These are phyloP conservation scores for Silvanus unidentatus DNA, from an alignment of 2,888 invertebrate genomes.

Conservation along the genomic window DNA sequence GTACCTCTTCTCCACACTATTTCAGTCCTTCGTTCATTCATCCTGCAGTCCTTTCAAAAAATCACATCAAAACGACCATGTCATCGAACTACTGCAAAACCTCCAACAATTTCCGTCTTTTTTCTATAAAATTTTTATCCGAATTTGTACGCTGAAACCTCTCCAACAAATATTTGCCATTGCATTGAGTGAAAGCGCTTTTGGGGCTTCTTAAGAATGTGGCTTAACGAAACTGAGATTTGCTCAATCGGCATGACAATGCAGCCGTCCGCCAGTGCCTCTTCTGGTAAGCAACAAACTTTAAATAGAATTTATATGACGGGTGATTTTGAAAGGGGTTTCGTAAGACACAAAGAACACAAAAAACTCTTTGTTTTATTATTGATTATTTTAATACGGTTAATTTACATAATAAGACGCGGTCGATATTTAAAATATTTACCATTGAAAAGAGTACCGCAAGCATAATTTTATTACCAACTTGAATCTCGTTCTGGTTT, in stretches of 20 bases:
- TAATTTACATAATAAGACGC: background rate
- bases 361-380: background rate
- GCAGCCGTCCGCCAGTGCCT: constrained; percentile 64
- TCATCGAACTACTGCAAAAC: background rate
- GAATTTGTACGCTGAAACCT: constrained; percentile 1
- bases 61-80: constrained; percentile 2
- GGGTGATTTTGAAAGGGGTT: background rate
- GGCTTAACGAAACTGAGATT: constrained; percentile 70
- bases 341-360: constrained; percentile 1
- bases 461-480: too few relatives aligned
- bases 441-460: too few relatives aligned
- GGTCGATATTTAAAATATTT: constrained; percentile 2
- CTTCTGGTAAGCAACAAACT: constrained; percentile 59
- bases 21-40: constrained; percentile 2
- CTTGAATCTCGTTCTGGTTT: too few relatives aligned
- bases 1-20: constrained; percentile 1
- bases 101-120: background rate
- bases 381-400: background rate
- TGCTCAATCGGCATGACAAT: constrained; percentile 81
- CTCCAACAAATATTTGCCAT: background rate
- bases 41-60: constrained; percentile 4
- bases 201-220: constrained; percentile 46
- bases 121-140: background rate
- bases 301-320: background rate
- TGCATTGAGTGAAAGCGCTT: background rate